Evolutionary conservation across 2,797 vertebrate genomes (phyloP).

Genomic region (Iguana delicatissima): DNA sequence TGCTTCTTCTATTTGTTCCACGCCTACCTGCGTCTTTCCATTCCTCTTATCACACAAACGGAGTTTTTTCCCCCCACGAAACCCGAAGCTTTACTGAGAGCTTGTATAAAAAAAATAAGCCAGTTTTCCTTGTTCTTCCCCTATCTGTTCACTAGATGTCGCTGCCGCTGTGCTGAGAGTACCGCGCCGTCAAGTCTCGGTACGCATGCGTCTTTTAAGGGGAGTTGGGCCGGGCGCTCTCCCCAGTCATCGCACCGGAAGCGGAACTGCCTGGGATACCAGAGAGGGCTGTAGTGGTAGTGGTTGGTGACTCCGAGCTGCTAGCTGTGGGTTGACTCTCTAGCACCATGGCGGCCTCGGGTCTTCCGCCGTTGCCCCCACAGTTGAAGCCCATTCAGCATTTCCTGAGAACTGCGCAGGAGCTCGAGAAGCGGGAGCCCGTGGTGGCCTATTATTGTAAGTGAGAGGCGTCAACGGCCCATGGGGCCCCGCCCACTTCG

Average conservation of each 20-base stretch:
- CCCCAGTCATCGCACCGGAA: conserved; percentile 57
- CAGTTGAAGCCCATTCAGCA: conserved; percentile 92
- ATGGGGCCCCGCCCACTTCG: conserved; percentile 11
- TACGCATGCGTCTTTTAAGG: background rate
- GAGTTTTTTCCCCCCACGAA: background rate
- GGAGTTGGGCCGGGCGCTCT: accelerated
- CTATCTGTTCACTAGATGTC: conserved; percentile 33
- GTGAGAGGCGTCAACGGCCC: conserved; percentile 69
- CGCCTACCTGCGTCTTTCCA: too few relatives aligned
- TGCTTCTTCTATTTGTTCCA: background rate
- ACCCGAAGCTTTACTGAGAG: background rate
- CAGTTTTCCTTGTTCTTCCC: too few relatives aligned
- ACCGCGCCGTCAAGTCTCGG: background rate
- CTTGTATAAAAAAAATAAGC: accelerated
- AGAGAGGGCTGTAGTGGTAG: conserved; percentile 44
- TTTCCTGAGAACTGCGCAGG: conserved; percentile 92
- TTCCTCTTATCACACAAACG: background rate
- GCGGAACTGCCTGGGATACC: conserved; percentile 65
- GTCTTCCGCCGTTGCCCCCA: conserved; percentile 79
- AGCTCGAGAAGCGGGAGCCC: conserved; percentile 93
- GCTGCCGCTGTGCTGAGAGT: background rate
- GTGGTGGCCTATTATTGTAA: conserved; percentile 97
- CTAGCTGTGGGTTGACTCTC: background rate
- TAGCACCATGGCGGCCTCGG: conserved; percentile 80
- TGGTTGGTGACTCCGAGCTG: background rate